phyloP scores from a whole-genome alignment of 2,113 vertebrate species.

The Chaetura pelagica region DNA sequence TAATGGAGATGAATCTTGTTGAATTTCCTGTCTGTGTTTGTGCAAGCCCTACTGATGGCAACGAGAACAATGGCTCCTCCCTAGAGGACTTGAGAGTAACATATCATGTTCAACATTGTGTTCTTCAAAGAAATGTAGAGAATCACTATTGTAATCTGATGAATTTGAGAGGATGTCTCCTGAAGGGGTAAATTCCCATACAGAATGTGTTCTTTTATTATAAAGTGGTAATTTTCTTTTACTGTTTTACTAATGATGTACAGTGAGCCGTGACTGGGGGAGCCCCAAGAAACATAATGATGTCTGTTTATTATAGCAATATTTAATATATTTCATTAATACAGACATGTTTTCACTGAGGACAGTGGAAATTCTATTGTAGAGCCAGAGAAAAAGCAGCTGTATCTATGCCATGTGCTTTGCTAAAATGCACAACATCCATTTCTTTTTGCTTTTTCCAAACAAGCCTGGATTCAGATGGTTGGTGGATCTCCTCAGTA shows the following conservation, averaged over 20 bases:
- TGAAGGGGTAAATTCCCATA: conserved; percentile 36
- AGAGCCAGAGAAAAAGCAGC: not conserved
- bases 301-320: not conserved
- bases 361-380: not conserved
- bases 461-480: not conserved
- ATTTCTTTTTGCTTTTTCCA: not conserved
- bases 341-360: not conserved
- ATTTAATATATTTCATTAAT: conserved; percentile 31
- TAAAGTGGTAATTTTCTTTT: conserved; percentile 49
- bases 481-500: not conserved
- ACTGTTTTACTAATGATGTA: conserved; percentile 21
- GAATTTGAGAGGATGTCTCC: conserved; percentile 28
- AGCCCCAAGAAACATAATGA: conserved; percentile 20
- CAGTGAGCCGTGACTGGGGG: not conserved
- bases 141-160: conserved; percentile 14
- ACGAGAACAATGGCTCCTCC: not conserved
- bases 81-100: not conserved
- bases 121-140: conserved; percentile 35
- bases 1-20: not conserved
- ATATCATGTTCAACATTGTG: not conserved
- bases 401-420: not conserved
- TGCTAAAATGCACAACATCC: not conserved
- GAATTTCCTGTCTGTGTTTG: not conserved
- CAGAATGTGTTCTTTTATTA: conserved; percentile 18
- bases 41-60: not conserved